Percentiles rank a stretch among this genome's conserved stretches.
These are phyloP conservation scores for Microplitis deprimator DNA, from an alignment of 2,888 invertebrate genomes.

Conservation along the genomic window DNA sequence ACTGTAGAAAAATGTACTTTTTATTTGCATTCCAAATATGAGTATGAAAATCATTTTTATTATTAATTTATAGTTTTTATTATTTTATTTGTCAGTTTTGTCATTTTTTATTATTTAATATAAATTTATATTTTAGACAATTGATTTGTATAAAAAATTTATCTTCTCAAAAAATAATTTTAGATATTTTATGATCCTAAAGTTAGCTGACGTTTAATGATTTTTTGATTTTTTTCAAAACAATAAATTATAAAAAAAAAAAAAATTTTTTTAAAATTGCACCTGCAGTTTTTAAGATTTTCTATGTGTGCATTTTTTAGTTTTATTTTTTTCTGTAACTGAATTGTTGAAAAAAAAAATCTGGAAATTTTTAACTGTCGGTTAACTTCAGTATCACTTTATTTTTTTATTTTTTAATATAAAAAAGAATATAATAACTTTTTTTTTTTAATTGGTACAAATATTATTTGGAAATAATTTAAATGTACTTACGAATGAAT, in stretches of 20 bases:
- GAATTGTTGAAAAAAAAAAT: too few relatives aligned
- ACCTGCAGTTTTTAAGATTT: too few relatives aligned
- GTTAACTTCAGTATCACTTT: not conserved
- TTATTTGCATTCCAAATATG: not conserved
- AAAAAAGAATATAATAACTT: not conserved
- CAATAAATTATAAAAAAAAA: too few relatives aligned
- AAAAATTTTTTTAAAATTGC: too few relatives aligned
- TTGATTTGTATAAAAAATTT: not conserved
- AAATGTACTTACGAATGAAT: not conserved
- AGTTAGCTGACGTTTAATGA: too few relatives aligned
- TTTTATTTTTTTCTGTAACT: too few relatives aligned
- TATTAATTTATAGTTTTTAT: not conserved
- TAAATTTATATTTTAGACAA: not conserved
- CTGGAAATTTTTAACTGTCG: too few relatives aligned
- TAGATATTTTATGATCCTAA: too few relatives aligned
- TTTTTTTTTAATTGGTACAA: not conserved
- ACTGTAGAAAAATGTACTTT: not conserved
- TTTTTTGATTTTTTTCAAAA: too few relatives aligned
- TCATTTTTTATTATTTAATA: not conserved
- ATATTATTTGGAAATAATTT: not conserved
- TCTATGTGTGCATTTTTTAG: too few relatives aligned
- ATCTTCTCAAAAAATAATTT: not conserved
- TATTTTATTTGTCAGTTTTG: slow-evolving; percentile 2
- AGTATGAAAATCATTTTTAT: not conserved
- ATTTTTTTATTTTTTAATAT: not conserved